Conservation (phyloP, 2,113 vertebrate species). For the Mustela lutreola region DNA sequence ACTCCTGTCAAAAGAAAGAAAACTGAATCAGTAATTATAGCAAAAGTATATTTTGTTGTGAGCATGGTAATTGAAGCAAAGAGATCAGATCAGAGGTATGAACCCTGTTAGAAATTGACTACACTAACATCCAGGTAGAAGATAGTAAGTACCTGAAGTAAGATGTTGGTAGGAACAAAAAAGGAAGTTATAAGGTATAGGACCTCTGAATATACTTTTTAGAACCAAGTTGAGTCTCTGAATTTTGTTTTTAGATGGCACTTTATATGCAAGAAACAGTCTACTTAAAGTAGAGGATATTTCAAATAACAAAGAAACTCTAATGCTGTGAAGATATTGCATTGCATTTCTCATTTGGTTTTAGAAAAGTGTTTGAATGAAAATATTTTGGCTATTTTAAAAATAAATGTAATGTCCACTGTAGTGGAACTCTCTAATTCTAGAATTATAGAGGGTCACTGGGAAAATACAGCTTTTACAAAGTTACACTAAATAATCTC, state of each 20-base stretch:
- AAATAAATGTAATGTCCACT: constrained; percentile 5
- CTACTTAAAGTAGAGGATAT: not conserved
- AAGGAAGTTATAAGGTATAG: not conserved
- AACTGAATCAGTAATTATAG: not conserved
- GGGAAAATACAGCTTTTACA: not conserved
- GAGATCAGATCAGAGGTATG: not conserved
- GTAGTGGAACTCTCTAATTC: not conserved
- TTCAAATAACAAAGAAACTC: not conserved
- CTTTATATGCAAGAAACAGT: not conserved
- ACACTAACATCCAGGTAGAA: not conserved
- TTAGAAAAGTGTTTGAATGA: not conserved
- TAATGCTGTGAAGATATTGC: not conserved
- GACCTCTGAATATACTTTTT: not conserved
- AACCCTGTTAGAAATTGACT: not conserved
- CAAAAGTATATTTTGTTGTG: not conserved
- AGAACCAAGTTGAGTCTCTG: not conserved
- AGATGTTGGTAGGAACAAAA: not conserved
- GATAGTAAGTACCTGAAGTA: not conserved
- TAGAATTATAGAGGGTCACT: not conserved
- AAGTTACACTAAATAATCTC: not conserved
- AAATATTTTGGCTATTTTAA: not conserved
- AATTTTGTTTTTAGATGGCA: not conserved
- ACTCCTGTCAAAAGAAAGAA: not conserved
- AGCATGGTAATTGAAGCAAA: not conserved
- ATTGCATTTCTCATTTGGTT: constrained; percentile 2